Conservation (phyloP, 2,888 invertebrate genomes). For the Dolichomitus sp. region DNA sequence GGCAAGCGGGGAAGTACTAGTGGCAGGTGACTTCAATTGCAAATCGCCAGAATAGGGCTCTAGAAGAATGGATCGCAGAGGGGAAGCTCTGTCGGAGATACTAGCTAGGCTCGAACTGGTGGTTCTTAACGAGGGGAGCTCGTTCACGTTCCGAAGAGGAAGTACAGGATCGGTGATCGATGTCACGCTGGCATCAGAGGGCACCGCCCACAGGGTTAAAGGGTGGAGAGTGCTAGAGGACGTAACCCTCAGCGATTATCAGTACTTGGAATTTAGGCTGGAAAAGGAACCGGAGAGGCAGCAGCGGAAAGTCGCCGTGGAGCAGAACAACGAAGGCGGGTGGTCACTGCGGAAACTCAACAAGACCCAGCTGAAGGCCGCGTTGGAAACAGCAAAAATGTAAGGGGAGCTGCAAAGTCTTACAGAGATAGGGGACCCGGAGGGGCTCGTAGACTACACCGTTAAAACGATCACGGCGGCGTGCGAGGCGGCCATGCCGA, state of each 20-base stretch:
- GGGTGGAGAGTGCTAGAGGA: slow-evolving; percentile 49
- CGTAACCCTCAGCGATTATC: slow-evolving; percentile 64
- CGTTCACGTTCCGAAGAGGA: slow-evolving; percentile 12
- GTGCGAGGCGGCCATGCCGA: slow-evolving; percentile 57
- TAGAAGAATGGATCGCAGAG: slow-evolving; percentile 17
- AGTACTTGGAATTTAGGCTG: slow-evolving; percentile 4
- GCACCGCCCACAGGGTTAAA: background rate
- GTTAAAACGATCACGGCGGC: slow-evolving; percentile 32
- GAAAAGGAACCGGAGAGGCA: background rate
- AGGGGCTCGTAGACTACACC: slow-evolving; percentile 6
- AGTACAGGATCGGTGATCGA: slow-evolving; percentile 5
- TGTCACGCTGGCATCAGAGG: slow-evolving; percentile 28
- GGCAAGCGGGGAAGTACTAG: slow-evolving; percentile 5
- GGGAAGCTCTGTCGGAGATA: slow-evolving; percentile 30
- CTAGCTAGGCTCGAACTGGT: background rate
- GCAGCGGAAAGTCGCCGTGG: slow-evolving; percentile 5
- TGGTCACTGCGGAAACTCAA: slow-evolving; percentile 8
- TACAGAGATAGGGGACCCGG: background rate
- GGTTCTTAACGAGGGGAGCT: slow-evolving; percentile 7
- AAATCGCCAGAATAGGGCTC: too few species aligned
- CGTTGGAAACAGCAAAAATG: slow-evolving; percentile 28
- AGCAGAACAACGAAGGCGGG: background rate
- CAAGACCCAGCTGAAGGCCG: background rate
- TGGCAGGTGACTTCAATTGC: slow-evolving; percentile 12
- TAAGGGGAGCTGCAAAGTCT: slow-evolving; percentile 11